Percentiles rank a stretch among this genome's conserved stretches.
phyloP scores from a whole-genome alignment of 2,888 invertebrate species.

The Chromoteleia sp. region DNA sequence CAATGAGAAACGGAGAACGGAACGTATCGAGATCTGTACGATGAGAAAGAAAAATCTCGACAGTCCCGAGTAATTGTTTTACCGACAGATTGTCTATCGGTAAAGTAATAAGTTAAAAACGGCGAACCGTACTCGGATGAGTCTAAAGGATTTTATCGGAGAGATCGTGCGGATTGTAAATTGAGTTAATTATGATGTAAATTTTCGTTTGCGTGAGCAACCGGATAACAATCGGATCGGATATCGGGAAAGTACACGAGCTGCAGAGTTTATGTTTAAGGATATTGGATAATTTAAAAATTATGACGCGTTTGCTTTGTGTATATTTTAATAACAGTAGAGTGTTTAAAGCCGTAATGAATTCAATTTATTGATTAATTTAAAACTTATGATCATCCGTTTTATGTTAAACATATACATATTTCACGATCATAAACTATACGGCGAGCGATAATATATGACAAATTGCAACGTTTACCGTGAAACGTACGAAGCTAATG shows the following conservation, averaged over 20 bases:
- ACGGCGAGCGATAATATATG: too few species aligned
- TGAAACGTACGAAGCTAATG: too few species aligned
- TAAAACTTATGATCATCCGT: too few species aligned
- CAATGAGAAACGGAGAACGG: constrained; percentile 34
- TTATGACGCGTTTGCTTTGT: constrained; percentile 13
- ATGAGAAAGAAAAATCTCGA: constrained; percentile 19
- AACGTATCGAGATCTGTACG: constrained; percentile 33
- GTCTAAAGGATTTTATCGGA: constrained; percentile 39
- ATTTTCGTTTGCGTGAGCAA: constrained; percentile 48
- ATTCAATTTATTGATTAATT: neutral
- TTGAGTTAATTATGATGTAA: constrained; percentile 58
- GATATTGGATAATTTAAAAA: constrained; percentile 37
- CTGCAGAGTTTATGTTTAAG: constrained; percentile 12
- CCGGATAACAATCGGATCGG: constrained; percentile 33
- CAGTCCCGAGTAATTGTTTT: constrained; percentile 37
- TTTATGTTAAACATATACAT: too few species aligned
- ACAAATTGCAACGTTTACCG: too few species aligned
- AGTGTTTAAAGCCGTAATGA: neutral
- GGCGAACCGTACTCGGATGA: constrained; percentile 1
- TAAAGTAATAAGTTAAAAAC: too few species aligned
- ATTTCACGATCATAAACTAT: too few species aligned
- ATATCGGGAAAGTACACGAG: constrained; percentile 15
- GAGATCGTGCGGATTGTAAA: constrained; percentile 21
- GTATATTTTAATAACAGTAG: neutral
- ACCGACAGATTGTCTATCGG: constrained; percentile 22